These are phyloP conservation scores for Limosa lapponica DNA, from an alignment of 2,797 vertebrate genomes.

Conservation along the genomic window DNA sequence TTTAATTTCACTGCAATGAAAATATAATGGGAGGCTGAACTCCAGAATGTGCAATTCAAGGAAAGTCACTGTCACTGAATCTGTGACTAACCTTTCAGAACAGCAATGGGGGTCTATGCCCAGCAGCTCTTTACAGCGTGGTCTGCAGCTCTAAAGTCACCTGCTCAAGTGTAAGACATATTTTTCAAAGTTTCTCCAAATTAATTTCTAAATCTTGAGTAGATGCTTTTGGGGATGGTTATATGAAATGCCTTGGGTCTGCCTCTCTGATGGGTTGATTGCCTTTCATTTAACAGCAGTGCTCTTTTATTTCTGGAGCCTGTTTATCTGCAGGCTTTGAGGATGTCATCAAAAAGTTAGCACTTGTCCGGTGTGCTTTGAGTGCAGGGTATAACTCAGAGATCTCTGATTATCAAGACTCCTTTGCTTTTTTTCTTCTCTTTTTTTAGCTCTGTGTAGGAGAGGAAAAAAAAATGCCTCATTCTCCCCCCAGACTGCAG, in stretches of 20 bases:
- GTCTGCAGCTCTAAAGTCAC: background rate
- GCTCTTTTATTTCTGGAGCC: background rate
- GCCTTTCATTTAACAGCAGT: background rate
- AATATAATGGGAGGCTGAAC: slow-evolving; percentile 61
- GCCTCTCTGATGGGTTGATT: background rate
- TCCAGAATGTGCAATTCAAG: background rate
- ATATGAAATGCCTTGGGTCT: background rate
- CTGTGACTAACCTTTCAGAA: background rate
- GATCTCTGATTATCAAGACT: background rate
- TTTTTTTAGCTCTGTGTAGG: background rate
- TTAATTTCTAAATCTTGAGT: background rate
- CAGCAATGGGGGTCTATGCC: background rate
- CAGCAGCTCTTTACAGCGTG: background rate
- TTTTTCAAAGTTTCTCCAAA: background rate
- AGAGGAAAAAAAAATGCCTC: background rate
- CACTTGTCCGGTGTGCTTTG: background rate
- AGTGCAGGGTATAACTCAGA: background rate
- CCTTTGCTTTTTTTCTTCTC: background rate
- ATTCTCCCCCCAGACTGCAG: background rate
- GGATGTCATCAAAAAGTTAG: background rate
- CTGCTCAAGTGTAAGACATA: background rate
- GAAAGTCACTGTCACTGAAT: slow-evolving; percentile 26
- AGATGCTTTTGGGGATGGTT: background rate
- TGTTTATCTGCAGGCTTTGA: background rate
- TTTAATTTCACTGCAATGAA: slow-evolving; percentile 71